These are phyloP conservation scores for Glomeris marginata DNA, from an alignment of 2,888 invertebrate genomes.

Conservation along the genomic window DNA sequence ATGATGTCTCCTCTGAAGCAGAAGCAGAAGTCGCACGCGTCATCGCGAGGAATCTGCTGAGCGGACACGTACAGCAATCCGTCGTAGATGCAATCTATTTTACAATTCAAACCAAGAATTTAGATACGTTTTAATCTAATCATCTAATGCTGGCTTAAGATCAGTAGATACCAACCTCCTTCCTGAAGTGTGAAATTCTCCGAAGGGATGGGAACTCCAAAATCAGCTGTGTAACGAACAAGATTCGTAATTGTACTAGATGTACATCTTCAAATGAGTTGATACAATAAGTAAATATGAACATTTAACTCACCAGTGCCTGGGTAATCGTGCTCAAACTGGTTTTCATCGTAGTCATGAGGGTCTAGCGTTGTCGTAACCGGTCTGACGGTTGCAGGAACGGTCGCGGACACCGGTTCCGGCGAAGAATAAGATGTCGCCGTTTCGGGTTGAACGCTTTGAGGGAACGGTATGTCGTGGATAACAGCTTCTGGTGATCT, in stretches of 20 bases:
- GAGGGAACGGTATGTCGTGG: too few species aligned
- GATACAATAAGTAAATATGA: background rate
- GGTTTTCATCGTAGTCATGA: slow-evolving; percentile 3
- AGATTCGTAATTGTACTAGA: background rate
- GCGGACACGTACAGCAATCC: slow-evolving; percentile 87
- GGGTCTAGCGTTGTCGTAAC: background rate
- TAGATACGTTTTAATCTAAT: too few species aligned
- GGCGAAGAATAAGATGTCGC: too few species aligned
- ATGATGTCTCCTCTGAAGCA: slow-evolving; percentile 93
- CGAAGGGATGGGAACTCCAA: slow-evolving; percentile 8
- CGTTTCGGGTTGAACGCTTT: too few species aligned
- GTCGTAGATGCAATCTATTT: slow-evolving; percentile 55
- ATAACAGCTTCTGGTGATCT: too few species aligned
- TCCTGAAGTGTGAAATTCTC: slow-evolving; percentile 14
- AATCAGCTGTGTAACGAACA: slow-evolving; percentile 7
- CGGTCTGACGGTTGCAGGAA: too few species aligned
- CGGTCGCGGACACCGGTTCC: too few species aligned
- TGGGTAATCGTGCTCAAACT: background rate
- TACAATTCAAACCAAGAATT: too few species aligned
- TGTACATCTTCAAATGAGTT: background rate
- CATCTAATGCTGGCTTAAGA: too few species aligned
- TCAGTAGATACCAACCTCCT: slow-evolving; percentile 6
- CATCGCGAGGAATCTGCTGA: slow-evolving; percentile 84
- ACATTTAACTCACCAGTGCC: background rate
- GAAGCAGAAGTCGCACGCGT: slow-evolving; percentile 93